Evolutionary conservation across 1,140 invertebrate species (phyloP).

Genomic region (Lutraria rhynchaena): DNA sequence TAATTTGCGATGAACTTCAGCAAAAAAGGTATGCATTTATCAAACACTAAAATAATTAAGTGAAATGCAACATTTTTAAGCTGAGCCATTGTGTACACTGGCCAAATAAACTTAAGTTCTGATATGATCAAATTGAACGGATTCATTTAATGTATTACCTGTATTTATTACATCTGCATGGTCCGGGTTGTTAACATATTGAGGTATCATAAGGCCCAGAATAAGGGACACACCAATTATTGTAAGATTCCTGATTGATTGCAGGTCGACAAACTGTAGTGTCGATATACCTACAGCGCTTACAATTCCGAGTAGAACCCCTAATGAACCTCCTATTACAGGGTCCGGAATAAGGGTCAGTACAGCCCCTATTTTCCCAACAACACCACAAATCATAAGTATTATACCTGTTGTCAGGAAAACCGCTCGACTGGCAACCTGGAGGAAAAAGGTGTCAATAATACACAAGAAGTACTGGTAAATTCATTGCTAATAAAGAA

Average conservation of each 20-base stretch:
- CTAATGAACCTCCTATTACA: slow-evolving; percentile 86
- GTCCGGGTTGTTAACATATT: slow-evolving; percentile 83
- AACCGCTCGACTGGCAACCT: slow-evolving; percentile 71
- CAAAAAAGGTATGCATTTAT: too few species aligned
- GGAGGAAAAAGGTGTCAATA: too few species aligned
- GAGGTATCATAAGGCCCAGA: slow-evolving; percentile 90
- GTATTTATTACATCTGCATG: slow-evolving; percentile 87
- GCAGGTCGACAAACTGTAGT: slow-evolving; percentile 91
- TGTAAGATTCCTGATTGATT: slow-evolving; percentile 91
- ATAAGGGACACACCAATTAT: slow-evolving; percentile 93
- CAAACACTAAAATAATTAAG: too few species aligned
- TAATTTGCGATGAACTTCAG: too few species aligned
- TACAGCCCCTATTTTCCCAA: slow-evolving; percentile 90
- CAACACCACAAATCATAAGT: slow-evolving; percentile 86
- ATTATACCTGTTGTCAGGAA: slow-evolving; percentile 89
- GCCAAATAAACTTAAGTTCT: too few species aligned
- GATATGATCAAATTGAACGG: too few species aligned
- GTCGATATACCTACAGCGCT: slow-evolving; percentile 85
- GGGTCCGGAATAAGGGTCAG: slow-evolving; percentile 90
- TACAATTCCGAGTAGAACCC: slow-evolving; percentile 90
- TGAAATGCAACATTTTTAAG: too few species aligned
- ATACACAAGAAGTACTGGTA: background rate
- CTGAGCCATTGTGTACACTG: too few species aligned
- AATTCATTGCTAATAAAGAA: background rate
- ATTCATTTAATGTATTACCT: too few species aligned